Evolutionary conservation across 1,140 invertebrate species (phyloP), one percentile per base, ranked within the genome.

Genomic region (Trichogramma pretiosum): DNA sequence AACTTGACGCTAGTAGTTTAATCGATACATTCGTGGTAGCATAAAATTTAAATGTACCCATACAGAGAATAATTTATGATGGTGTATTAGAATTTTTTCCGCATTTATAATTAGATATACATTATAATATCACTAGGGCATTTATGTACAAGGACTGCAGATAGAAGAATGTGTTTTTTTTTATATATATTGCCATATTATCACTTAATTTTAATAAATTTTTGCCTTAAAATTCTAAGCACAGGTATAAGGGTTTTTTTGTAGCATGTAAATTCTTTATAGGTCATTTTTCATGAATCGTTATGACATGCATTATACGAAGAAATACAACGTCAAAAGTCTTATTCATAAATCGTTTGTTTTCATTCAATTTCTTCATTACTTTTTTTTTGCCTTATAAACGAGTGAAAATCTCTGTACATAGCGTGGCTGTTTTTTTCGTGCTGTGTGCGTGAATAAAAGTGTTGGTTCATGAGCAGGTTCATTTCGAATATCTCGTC

Each of bases 51-150:
- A 30, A 38, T 38, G 39, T 44, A 38, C 70, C 68, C 65, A 63
- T 68, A 63, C 60, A 61, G 61, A 68, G 56, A 54, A 65, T 64
- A 67, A 56, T 62, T 58, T 57, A 61, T n/a, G n/a, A n/a, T 34
- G 32, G 46, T n/a, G n/a, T n/a, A 16, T 48, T 43, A 42, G 30
- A 59, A 62, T 58, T 61, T 56, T 66, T 61, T 63, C 60, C 48
- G 54, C 64, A 60, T 67, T 60, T 64, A 55, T 64, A 63, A 62
- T 57, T 55, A 57, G 59, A 61, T 64, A 62, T 59, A 59, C n/a
- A n/a, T 60, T 64, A 59, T 69, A 64, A 67, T 69, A 69, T 68
- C 64, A 67, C 66, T 71, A 69, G 62, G 68, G 66, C 69, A 69
- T 66, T 67, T 71, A 69, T 71, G 55, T 70, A 70, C 68, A 70